Evolutionary conservation across 2,888 invertebrate genomes (phyloP), one percentile per base, ranked within the genome.

Genomic region (Plebejus argus): DNA sequence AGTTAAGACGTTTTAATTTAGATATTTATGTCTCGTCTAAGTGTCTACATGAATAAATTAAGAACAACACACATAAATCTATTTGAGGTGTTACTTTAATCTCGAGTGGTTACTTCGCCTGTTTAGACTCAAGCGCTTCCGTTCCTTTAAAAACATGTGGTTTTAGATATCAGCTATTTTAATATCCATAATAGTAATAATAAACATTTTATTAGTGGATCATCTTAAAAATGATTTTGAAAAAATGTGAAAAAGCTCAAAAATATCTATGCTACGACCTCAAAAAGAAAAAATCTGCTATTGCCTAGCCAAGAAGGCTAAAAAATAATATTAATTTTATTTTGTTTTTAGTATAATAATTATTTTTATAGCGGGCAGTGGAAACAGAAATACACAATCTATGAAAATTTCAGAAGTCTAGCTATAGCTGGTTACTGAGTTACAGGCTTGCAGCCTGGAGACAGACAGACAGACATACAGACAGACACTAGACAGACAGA

Each of bases 81-180:
- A 89, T 92, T 92, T 90, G 88, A 92, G 91, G 92, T 91, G 91
- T 90, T 87, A 86, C 82, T 85, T 83, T 88, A 87, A 92, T 92
- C 91, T 93, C 89, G 79, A 92, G 91, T 88, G 88, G 85, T 83
- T 82, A 78, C 81, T 81, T 81, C 83, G 80, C 81, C 79, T 78
- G 70, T 78, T 76, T 77, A 78, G 79, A 84, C 83, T 88, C 86
- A 84, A 91, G 89, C 83, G 86, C 85, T 91, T 92, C 91, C 91
- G 89, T 90, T 87, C 83, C 84, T 39, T 84, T 79, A 79, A 80
- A 82, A 82, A 82, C 79, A 79, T 80, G 76, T 53, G 53, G 78
- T 79, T 77, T 71, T 35, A 80, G 80, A 79, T 80, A 76, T 79
- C 70, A 70, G 33, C 39, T 76, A 70, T 78, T 72, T 77, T 78